Evolutionary conservation across 2,113 vertebrate genomes (phyloP), one percentile per base, ranked within the genome.

Genomic region (Trichomycterus rosablanca): DNA sequence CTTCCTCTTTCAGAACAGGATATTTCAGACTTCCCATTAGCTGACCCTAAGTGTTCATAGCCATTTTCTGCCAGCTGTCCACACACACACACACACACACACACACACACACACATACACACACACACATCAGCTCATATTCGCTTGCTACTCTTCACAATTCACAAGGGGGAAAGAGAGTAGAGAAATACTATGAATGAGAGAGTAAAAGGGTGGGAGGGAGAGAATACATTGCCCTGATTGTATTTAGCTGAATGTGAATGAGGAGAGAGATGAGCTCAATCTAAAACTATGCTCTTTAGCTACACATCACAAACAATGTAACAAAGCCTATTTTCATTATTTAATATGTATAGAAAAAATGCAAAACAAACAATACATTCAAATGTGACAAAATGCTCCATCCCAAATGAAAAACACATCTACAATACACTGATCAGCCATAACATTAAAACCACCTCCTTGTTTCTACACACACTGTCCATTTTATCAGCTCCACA

Each of bases 141-240:
- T 84, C 72, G 86, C 88, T 90, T 91, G 86, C 89, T 89, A 86
- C 87, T 76, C 78, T 70, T n/a, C n/a, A 76, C 67, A 79, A 76
- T 70, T 86, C 87, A 89, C 45, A 84, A 78, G 74, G 14, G 19
- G 48, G 51, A 49, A 42, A 42, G 37, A 4, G 22, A 45, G 26
- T n/a, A 61, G 30, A 37, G 59, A 49, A 48, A 64, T 16, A 59
- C 40, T 14, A 18, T 40, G 61, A 43, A 20, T 45, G 18, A 55
- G 20, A 42, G 59, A 43, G 46, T 39, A 16, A 50, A 35, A 42
- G 57, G 58, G 35, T 34, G 75, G 16, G 11, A 43, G 24, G 18
- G 59, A 43, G 45, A 57, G 44, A 37, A 24, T 40, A 16, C 53
- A 40, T 22, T 28, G 53, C 37, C 39, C 22, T 22, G 53, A 20